These are phyloP conservation scores for Heteropelma amictum DNA, from an alignment of 2,888 invertebrate species.

Conservation along the genomic window DNA sequence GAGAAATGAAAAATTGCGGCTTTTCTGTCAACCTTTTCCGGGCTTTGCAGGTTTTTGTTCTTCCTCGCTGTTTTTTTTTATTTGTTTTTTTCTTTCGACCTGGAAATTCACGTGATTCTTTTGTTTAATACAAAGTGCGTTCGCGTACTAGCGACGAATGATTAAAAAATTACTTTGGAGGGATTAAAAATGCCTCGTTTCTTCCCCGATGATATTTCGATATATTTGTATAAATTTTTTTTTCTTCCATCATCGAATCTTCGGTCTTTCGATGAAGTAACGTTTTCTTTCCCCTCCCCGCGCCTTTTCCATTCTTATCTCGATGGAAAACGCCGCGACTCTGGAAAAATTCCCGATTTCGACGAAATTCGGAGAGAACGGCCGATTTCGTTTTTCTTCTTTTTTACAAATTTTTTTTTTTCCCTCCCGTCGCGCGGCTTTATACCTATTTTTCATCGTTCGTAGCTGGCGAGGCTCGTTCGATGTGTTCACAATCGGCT, in stretches of 20 bases:
- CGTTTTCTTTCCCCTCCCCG: too few relatives aligned
- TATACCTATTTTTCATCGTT: conserved; percentile 29
- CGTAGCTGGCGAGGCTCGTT: conserved; percentile 48
- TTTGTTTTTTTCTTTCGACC: conserved; percentile 18
- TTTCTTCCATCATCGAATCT: not conserved
- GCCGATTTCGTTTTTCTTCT: conserved; percentile 14
- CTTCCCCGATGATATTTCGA: not conserved
- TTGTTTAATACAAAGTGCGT: conserved; percentile 40
- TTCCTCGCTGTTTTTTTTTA: conserved; percentile 36
- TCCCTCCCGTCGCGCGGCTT: conserved; percentile 8
- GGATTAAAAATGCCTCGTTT: conserved; percentile 58
- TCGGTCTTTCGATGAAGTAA: too few relatives aligned
- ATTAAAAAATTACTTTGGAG: conserved; percentile 66
- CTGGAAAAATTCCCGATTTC: conserved; percentile 13
- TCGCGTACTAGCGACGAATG: conserved; percentile 63
- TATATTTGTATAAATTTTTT: not conserved
- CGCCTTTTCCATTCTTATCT: not conserved
- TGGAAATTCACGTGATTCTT: conserved; percentile 27
- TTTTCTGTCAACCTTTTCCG: too few relatives aligned
- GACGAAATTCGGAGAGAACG: conserved; percentile 30
- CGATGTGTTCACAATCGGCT: conserved; percentile 47
- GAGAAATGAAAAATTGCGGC: not conserved
- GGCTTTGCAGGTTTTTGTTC: not conserved
- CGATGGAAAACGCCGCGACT: not conserved
- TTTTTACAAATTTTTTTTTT: conserved; percentile 8